phyloP scores from a whole-genome alignment of 2,797 vertebrate species.

The Cygnus olor region DNA sequence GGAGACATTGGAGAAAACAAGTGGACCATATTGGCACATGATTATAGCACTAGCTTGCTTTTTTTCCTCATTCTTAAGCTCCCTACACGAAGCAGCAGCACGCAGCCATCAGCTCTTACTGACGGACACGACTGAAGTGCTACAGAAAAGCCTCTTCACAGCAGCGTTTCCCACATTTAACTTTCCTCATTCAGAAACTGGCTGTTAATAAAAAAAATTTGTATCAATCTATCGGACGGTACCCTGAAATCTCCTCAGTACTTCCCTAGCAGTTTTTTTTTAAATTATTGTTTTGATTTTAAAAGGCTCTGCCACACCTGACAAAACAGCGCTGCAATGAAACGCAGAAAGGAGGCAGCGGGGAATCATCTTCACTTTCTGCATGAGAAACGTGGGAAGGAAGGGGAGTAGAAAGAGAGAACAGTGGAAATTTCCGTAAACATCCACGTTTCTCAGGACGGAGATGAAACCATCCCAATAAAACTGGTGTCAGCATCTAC shows the following conservation, averaged over 20 bases:
- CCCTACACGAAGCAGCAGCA: accelerated
- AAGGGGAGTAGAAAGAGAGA: neutral
- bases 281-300: neutral
- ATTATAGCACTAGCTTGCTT: accelerated
- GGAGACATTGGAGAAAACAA: accelerated
- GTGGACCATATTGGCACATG: accelerated
- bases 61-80: neutral
- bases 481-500: neutral
- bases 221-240: neutral
- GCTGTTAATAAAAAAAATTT: accelerated
- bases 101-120: neutral
- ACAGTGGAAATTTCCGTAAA: accelerated
- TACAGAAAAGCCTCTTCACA: neutral
- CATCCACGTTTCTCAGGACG: neutral
- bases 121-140: accelerated
- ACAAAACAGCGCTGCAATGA: neutral
- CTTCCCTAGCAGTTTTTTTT: neutral
- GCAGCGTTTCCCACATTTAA: accelerated
- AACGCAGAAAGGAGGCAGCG: neutral
- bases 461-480: neutral
- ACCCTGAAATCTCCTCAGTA: neutral
- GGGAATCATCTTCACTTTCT: neutral
- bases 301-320: neutral
- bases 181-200: neutral
- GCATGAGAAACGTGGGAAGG: neutral